phyloP scores from a whole-genome alignment of 1,140 invertebrate genomes.

The Daktulosphaira vitifoliae region DNA sequence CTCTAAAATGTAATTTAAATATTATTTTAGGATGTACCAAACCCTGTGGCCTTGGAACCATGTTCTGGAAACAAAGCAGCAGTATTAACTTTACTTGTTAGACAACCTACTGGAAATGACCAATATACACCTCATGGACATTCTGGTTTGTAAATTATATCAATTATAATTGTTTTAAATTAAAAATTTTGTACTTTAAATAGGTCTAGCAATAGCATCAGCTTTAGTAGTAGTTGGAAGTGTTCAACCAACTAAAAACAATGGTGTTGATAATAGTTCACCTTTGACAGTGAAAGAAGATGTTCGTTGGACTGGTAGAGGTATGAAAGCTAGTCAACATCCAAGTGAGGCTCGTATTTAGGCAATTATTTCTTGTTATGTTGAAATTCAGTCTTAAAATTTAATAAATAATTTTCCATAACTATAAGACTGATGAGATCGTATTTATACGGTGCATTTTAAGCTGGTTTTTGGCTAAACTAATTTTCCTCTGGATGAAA shows the following conservation, averaged over 20 bases:
- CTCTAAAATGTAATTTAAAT: too few species aligned
- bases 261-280: slow-evolving; percentile 14
- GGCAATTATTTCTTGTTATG: background rate
- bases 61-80: slow-evolving; percentile 82
- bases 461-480: too few species aligned
- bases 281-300: slow-evolving; percentile 24
- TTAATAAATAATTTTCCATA: slow-evolving; percentile 9
- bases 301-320: slow-evolving; percentile 18
- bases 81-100: slow-evolving; percentile 82
- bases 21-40: slow-evolving; percentile 60
- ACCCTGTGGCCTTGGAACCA: slow-evolving; percentile 88
- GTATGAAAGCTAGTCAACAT: slow-evolving; percentile 26
- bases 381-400: too few species aligned
- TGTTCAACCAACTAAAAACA: slow-evolving; percentile 34
- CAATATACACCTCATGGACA: slow-evolving; percentile 74
- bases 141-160: slow-evolving; percentile 47
- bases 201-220: slow-evolving; percentile 72
- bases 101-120: slow-evolving; percentile 69
- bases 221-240: slow-evolving; percentile 76
- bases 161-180: background rate
- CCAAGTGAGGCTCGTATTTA: slow-evolving; percentile 21
- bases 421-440: slow-evolving; percentile 31
- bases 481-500: too few species aligned
- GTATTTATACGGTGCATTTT: slow-evolving; percentile 23
- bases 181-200: slow-evolving; percentile 37